Percentiles rank a stretch among this genome's conserved stretches.
Evolutionary conservation across 2,113 vertebrate genomes (phyloP).

Genomic region (Pelecanoides urinatrix): DNA sequence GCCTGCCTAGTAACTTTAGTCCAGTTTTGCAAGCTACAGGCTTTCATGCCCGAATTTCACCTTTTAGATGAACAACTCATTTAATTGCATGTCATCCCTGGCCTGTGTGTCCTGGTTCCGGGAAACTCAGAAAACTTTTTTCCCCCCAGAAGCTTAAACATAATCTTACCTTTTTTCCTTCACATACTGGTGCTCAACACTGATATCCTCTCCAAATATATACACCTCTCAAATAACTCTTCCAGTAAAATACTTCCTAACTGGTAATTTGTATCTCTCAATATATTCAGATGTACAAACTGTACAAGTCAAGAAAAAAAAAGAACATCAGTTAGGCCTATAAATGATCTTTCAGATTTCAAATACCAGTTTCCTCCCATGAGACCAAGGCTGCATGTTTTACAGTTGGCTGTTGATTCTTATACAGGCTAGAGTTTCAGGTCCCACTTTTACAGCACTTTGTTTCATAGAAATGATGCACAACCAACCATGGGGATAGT

Average conservation of each 20-base stretch:
- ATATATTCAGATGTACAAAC: not conserved
- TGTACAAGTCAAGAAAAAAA: not conserved
- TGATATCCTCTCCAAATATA: not conserved
- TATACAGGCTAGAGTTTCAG: not conserved
- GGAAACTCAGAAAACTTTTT: not conserved
- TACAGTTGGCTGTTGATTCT: not conserved
- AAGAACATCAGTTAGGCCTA: not conserved
- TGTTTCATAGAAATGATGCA: not conserved
- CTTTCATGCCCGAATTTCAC: not conserved
- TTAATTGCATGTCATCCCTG: not conserved
- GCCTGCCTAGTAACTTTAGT: not conserved
- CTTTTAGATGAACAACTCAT: not conserved
- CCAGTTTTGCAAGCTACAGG: not conserved
- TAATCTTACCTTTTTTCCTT: not conserved
- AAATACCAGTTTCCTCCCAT: not conserved
- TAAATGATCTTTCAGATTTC: not conserved
- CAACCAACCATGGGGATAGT: not conserved
- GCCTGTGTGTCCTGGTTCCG: no score
- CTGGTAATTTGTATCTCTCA: not conserved
- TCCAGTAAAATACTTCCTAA: not conserved
- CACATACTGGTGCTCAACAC: not conserved
- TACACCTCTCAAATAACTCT: not conserved
- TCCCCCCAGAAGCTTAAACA: not conserved
- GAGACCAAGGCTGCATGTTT: not conserved
- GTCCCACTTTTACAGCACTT: not conserved